Percentiles rank a stretch among this genome's conserved stretches.
These are phyloP conservation scores for Microctonus aethiopoides DNA, from an alignment of 2,888 invertebrate genomes.

Conservation along the genomic window DNA sequence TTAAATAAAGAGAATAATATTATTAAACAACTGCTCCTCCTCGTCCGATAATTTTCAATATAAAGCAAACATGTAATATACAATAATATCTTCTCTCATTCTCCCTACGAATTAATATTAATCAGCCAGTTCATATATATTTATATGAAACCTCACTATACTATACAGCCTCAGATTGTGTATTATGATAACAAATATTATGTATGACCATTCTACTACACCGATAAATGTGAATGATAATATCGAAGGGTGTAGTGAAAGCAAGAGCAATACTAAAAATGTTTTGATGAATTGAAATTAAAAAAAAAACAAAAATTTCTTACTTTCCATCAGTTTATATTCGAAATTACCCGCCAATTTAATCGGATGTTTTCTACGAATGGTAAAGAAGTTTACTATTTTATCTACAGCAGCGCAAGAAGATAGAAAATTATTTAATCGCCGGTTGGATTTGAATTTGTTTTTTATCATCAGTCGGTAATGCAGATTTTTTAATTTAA, in stretches of 20 bases:
- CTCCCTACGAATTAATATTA: no score
- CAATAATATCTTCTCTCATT: not conserved
- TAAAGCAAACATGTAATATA: not conserved
- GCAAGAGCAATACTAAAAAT: not conserved
- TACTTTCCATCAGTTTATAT: not conserved
- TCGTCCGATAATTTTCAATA: not conserved
- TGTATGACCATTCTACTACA: not conserved
- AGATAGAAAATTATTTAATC: no score
- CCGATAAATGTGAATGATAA: not conserved
- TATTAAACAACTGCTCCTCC: not conserved
- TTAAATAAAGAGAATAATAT: no score
- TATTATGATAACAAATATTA: not conserved
- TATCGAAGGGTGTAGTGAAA: no score
- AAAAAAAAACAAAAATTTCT: not conserved
- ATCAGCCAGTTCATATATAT: no score
- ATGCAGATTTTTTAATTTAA: no score
- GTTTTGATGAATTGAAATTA: not conserved
- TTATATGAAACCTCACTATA: no score
- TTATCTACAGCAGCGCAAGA: no score
- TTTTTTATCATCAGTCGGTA: no score
- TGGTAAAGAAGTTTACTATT: no score
- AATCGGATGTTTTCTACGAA: no score
- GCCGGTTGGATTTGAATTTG: no score
- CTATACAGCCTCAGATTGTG: not conserved
- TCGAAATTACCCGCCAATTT: not conserved